Evolutionary conservation across 2,888 invertebrate genomes (phyloP).

Genomic region (Amiota mariae): DNA sequence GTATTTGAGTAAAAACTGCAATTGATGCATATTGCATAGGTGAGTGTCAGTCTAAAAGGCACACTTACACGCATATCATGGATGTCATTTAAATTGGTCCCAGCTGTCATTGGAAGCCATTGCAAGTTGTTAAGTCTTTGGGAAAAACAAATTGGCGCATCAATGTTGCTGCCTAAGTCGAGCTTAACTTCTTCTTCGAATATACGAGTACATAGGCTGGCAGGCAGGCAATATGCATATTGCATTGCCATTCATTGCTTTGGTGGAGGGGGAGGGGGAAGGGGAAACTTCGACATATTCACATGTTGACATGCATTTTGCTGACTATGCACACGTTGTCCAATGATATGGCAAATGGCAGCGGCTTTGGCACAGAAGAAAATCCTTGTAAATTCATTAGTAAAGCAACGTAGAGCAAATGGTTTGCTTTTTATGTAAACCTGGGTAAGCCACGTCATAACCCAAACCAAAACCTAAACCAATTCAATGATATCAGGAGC

Average conservation of each 20-base stretch:
- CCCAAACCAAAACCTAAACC: background rate
- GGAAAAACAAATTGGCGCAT: slow-evolving; percentile 19
- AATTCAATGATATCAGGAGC: too few species aligned
- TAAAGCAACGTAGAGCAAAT: slow-evolving; percentile 39
- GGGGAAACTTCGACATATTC: background rate
- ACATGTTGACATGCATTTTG: slow-evolving; percentile 25
- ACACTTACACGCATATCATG: too few species aligned
- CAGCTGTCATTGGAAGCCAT: slow-evolving; percentile 14
- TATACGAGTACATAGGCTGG: too few species aligned
- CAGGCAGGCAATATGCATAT: too few species aligned
- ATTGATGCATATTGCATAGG: too few species aligned
- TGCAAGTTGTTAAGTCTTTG: slow-evolving; percentile 26
- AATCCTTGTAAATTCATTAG: slow-evolving; percentile 67
- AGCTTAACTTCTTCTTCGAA: too few species aligned
- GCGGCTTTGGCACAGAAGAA: background rate
- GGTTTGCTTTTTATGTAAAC: slow-evolving; percentile 40
- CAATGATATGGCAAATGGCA: background rate
- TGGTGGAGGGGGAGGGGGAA: background rate
- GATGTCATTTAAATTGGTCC: slow-evolving; percentile 10
- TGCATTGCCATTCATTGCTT: too few species aligned
- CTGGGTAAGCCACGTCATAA: slow-evolving; percentile 43
- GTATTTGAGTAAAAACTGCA: too few species aligned
- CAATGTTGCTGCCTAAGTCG: background rate
- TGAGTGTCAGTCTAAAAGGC: too few species aligned
- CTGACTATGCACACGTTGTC: slow-evolving; percentile 20